Evolutionary conservation across 1,140 invertebrate species (phyloP).

Genomic region (Latrodectus geometricus): DNA sequence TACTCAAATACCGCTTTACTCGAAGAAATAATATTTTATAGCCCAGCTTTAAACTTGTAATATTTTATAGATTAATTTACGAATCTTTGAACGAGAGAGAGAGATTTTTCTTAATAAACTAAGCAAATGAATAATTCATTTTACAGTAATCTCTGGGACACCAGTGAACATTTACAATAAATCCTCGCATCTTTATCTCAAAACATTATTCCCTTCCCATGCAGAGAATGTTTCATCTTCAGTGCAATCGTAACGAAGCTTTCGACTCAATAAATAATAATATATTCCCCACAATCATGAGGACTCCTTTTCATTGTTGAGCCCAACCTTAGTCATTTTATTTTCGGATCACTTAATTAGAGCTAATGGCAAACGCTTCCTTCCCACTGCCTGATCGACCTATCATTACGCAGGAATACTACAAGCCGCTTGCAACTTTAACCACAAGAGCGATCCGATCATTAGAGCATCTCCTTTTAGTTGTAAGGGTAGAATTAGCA

Average conservation of each 20-base stretch:
- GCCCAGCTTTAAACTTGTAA: no score
- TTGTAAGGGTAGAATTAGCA: conserved; percentile 55
- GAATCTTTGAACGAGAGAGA: no score
- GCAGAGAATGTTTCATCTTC: no score
- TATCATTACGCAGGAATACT: conserved; percentile 40
- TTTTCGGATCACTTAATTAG: conserved; percentile 53
- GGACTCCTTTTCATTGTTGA: conserved; percentile 18
- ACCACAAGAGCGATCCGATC: conserved; percentile 40
- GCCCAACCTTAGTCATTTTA: conserved; percentile 9
- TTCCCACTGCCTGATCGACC: conserved; percentile 31
- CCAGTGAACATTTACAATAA: no score
- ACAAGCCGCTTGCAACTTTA: conserved; percentile 39
- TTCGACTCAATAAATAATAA: conserved; percentile 5
- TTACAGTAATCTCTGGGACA: no score
- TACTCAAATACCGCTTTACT: no score
- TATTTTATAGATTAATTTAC: no score
- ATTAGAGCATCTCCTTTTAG: conserved; percentile 10
- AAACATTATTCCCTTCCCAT: no score
- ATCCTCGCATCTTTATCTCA: no score
- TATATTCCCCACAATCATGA: conserved; percentile 27
- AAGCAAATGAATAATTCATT: no score
- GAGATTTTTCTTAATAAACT: no score
- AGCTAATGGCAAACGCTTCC: conserved; percentile 36
- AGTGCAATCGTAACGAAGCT: not conserved
- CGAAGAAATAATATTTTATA: no score